phyloP scores from a whole-genome alignment of 2,888 invertebrate genomes.

The Dryobotodes eremita region DNA sequence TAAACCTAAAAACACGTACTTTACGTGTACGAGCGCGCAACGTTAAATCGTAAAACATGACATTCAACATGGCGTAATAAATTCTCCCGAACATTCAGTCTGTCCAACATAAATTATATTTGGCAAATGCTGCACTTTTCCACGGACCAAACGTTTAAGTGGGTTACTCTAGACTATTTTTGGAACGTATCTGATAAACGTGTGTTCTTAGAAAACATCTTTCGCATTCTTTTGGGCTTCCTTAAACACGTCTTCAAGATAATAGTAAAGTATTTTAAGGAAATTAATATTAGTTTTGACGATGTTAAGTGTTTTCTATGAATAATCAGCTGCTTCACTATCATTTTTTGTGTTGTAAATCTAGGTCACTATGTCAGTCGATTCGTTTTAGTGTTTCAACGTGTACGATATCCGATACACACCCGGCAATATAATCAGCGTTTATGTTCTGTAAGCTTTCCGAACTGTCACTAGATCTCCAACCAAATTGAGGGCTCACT shows the following conservation, averaged over 20 bases:
- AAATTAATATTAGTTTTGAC: not conserved
- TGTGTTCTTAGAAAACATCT: slow-evolving; percentile 5
- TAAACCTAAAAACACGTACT: slow-evolving; percentile 1
- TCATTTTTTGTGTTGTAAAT: not conserved
- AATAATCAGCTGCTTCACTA: not conserved
- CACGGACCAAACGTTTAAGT: slow-evolving; percentile 50
- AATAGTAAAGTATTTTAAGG: too few relatives aligned
- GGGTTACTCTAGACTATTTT: slow-evolving; percentile 64
- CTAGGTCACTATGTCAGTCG: slow-evolving; percentile 5
- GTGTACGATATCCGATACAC: not conserved
- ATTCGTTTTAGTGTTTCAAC: not conserved
- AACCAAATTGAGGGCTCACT: not conserved
- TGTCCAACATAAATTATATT: slow-evolving; percentile 56
- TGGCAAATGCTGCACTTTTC: slow-evolving; percentile 63
- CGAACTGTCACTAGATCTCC: not conserved
- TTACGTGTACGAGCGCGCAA: not conserved
- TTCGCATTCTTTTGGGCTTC: slow-evolving; percentile 12
- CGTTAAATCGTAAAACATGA: slow-evolving; percentile 40
- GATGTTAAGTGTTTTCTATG: not conserved
- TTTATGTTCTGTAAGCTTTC: not conserved
- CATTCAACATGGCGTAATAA: slow-evolving; percentile 21
- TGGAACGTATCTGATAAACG: slow-evolving; percentile 31
- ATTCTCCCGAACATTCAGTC: slow-evolving; percentile 27
- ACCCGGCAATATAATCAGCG: not conserved
- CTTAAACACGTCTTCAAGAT: not conserved